These are phyloP conservation scores for Pissodes strobi DNA, from an alignment of 1,140 invertebrate species.

Conservation along the genomic window DNA sequence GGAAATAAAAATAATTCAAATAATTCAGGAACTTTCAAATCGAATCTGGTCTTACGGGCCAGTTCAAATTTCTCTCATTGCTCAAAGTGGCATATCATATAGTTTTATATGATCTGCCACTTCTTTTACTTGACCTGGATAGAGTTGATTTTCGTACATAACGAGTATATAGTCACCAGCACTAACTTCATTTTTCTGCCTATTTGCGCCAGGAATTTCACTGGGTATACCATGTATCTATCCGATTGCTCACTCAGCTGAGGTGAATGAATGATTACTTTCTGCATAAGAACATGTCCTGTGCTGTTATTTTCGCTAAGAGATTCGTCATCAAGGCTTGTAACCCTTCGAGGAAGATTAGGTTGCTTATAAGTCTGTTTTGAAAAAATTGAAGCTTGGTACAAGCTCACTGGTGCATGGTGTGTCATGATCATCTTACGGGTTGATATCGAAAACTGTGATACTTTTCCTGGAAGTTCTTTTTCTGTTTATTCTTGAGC, in stretches of 20 bases:
- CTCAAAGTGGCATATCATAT: neutral
- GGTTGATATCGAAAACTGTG: conserved; percentile 6
- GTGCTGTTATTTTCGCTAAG: too few species aligned
- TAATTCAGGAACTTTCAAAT: neutral
- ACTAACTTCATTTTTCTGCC: neutral
- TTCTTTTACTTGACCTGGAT: too few species aligned
- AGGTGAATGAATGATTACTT: too few species aligned
- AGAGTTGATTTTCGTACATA: too few species aligned
- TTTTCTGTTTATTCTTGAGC: neutral
- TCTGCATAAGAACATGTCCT: too few species aligned
- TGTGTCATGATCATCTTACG: neutral
- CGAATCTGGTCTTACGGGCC: neutral
- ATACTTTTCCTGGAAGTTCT: conserved; percentile 6
- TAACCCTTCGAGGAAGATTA: neutral
- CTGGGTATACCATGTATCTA: neutral
- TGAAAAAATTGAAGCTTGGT: conserved; percentile 2
- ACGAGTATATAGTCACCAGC: neutral
- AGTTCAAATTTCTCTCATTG: neutral
- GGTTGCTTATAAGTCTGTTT: too few species aligned
- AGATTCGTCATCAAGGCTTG: neutral
- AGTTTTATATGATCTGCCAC: too few species aligned
- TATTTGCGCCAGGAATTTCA: neutral
- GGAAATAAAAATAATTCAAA: too few species aligned
- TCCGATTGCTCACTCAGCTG: neutral
- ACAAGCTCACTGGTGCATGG: conserved; percentile 1